Evolutionary conservation across 2,113 vertebrate genomes (phyloP).

Genomic region (Pagrus major): DNA sequence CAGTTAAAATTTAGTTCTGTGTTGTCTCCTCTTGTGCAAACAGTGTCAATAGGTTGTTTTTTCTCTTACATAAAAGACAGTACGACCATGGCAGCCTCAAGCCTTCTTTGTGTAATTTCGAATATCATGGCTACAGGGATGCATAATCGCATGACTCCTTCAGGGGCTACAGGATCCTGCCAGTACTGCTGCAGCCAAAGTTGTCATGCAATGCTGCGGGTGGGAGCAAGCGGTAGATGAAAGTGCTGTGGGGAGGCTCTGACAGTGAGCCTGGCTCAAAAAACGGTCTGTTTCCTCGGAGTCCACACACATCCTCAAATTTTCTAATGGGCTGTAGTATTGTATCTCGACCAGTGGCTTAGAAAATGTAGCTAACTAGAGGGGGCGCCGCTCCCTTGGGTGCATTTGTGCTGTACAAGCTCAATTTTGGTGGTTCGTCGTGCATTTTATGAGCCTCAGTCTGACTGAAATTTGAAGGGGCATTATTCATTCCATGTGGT

Average conservation of each 20-base stretch:
- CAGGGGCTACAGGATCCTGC: constrained; percentile 65
- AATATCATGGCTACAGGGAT: constrained; percentile 66
- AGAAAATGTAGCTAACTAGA: constrained; percentile 69
- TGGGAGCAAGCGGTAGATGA: constrained; percentile 66
- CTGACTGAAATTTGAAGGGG: constrained; percentile 65
- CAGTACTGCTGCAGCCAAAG: constrained; percentile 71
- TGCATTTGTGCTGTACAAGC: constrained; percentile 71
- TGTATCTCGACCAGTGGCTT: constrained; percentile 68
- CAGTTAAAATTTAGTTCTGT: not conserved
- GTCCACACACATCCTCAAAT: constrained; percentile 59
- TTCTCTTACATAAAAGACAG: constrained; percentile 39
- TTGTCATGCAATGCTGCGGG: constrained; percentile 70
- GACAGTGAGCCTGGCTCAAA: constrained; percentile 58
- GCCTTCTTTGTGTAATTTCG: constrained; percentile 62
- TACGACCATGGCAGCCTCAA: constrained; percentile 34
- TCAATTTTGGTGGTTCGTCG: constrained; percentile 65
- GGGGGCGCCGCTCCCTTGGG: constrained; percentile 60
- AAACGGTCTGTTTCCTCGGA: constrained; percentile 55
- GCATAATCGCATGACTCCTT: constrained; percentile 70
- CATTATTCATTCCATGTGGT: constrained; percentile 65
- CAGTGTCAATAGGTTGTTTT: constrained; percentile 35
- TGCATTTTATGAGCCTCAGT: constrained; percentile 69
- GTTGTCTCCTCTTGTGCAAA: not conserved
- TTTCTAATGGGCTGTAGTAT: constrained; percentile 69
- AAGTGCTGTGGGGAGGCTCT: constrained; percentile 70